A percentile compares a stretch with the other conserved stretches of the same genome.
These are phyloP conservation scores for Halcyon malimbica DNA, from an alignment of 2,113 vertebrate species.

Conservation along the genomic window DNA sequence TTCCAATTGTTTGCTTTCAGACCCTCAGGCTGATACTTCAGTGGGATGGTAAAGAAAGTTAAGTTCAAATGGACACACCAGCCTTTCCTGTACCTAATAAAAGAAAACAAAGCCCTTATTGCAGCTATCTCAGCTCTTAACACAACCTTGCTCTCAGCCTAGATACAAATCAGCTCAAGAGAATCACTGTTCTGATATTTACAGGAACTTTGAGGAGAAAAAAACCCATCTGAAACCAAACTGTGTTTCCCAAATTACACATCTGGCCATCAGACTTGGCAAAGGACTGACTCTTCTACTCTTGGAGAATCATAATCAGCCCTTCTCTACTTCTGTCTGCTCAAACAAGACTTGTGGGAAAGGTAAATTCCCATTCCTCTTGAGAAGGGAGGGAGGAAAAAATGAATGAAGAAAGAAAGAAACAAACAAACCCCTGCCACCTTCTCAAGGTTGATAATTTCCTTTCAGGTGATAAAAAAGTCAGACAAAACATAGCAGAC, in stretches of 20 bases:
- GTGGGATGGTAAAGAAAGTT: background rate
- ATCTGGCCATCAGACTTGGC: background rate
- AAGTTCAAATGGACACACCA: background rate
- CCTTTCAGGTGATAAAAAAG: background rate
- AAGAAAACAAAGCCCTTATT: background rate
- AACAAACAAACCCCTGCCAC: accelerated
- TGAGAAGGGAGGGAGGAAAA: background rate
- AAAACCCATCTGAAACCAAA: background rate
- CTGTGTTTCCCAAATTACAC: background rate
- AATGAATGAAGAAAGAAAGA: too few species aligned
- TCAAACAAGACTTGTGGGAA: background rate
- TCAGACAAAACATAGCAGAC: accelerated
- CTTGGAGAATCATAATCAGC: background rate
- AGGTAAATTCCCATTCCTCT: background rate
- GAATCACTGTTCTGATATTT: background rate
- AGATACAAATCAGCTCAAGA: background rate
- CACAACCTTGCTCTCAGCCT: background rate
- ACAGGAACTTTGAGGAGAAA: background rate
- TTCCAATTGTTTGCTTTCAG: background rate
- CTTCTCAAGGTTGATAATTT: background rate
- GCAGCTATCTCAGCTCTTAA: background rate
- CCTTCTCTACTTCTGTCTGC: background rate
- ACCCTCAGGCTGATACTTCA: background rate
- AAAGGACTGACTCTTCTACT: background rate
- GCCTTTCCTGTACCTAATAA: background rate